Evolutionary conservation across 2,113 vertebrate species (phyloP).

Genomic region (Neodon shergylaensis): DNA sequence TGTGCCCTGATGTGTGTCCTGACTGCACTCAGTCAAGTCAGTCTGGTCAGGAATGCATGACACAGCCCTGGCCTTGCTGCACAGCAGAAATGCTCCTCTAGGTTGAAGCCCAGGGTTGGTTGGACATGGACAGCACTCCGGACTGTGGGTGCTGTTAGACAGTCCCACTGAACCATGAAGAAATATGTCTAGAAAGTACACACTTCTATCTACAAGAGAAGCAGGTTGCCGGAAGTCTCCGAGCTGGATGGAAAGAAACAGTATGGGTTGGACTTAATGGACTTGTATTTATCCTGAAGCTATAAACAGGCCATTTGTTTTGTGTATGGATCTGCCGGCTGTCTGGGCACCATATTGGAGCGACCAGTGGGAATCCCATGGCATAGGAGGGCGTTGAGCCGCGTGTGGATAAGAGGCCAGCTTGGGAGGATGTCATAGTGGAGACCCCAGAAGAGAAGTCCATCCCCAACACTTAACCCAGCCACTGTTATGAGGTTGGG

Average conservation of each 20-base stretch:
- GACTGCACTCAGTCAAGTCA: not conserved
- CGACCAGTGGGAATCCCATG: not conserved
- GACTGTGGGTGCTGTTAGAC: not conserved
- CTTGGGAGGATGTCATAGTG: not conserved
- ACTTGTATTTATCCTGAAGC: not conserved
- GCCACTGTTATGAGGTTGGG: not conserved
- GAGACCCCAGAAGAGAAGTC: not conserved
- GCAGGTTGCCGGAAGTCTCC: slow-evolving; percentile 42
- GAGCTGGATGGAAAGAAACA: not conserved
- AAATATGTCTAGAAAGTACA: slow-evolving; percentile 7
- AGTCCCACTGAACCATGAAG: not conserved
- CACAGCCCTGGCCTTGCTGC: not conserved
- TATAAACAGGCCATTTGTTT: not conserved
- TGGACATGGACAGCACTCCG: not conserved
- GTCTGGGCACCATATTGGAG: not conserved
- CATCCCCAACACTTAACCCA: not conserved
- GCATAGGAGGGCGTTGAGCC: not conserved
- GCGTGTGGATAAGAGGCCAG: not conserved
- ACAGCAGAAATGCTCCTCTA: not conserved
- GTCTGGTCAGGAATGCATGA: not conserved
- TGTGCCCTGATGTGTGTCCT: not conserved
- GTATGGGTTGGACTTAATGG: slow-evolving; percentile 1
- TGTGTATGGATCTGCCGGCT: not conserved
- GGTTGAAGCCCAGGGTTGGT: not conserved
- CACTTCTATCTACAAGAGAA: not conserved